Base-by-base conservation (phyloP, 2,797 vertebrate species). In the Parauchenoglanis punctatus region DNA sequence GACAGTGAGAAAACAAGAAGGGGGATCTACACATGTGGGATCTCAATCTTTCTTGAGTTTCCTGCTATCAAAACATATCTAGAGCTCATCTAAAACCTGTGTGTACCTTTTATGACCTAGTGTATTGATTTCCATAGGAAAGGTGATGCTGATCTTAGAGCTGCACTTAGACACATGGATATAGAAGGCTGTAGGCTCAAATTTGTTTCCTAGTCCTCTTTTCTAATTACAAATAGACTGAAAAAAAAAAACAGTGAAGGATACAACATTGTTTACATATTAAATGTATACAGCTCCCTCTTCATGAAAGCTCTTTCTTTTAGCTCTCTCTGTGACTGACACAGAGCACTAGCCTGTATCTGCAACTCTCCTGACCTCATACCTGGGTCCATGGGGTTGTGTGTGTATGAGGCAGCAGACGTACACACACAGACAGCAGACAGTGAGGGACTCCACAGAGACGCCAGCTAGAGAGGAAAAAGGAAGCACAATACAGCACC, bases 401-500 rank as follows among this genome's bases (percentile, higher is more conserved):
- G 88, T 85, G 78, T 90, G 82, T 84, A 89, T 89, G 88, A 86
- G 28, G 85, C 86, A 91, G 88, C 82, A 85, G 63, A 89, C 67
- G 18, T 67, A 88, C 86, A 86, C 88, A 83, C 67, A 87, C 75
- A 88, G 85, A 78, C 35, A 93, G 94, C 92, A 93, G 86, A 91
- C 85, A 91, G 85, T 88, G 89, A 89, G 93, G 83, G 88, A 95
- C 95, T 95, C 92, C 94, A 96, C 94, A 96, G 92, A 95, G 94
- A 96, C 95, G 91, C 95, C 95, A 95, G 94, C 92, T 94, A 96
- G 93, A 95, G 92, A 91, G 93, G 92, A 95, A 95, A 83, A 91
- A 92, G 87, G 86, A 86, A 92, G 85, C 88, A 94, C 94, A 94
- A 95, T 96, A 96, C 96, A 96, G 96, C 95, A 96, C 95, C 96